Conservation (phyloP, 2,888 invertebrate species). For the Rhamnusium bicolor region DNA sequence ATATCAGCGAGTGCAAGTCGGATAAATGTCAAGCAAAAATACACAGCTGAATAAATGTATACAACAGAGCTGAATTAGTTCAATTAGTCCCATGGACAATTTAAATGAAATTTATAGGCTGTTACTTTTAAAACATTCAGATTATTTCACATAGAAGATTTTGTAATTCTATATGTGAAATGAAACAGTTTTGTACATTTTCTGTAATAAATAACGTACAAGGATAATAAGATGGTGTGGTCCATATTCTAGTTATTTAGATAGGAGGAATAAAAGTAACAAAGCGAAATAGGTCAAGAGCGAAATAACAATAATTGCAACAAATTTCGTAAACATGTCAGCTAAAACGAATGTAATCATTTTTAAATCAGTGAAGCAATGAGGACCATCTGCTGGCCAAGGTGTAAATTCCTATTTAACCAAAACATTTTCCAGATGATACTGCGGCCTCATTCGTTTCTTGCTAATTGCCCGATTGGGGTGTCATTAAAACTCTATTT, state of each 20-base stretch:
- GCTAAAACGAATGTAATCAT: constrained; percentile 4
- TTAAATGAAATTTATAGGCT: too few relatives aligned
- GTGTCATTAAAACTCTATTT: constrained; percentile 34
- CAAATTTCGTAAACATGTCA: constrained; percentile 4
- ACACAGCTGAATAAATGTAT: too few relatives aligned
- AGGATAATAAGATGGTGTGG: not conserved
- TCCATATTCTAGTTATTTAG: not conserved
- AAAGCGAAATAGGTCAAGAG: not conserved
- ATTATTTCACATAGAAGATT: too few relatives aligned
- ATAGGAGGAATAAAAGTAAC: not conserved
- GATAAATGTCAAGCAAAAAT: too few relatives aligned
- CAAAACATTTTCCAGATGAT: constrained; percentile 33
- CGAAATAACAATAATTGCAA: constrained; percentile 6
- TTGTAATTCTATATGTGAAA: too few relatives aligned
- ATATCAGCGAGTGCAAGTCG: too few relatives aligned
- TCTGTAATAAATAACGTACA: not conserved
- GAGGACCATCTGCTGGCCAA: constrained; percentile 28
- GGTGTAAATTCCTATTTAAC: constrained; percentile 34
- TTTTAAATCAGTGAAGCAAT: constrained; percentile 23
- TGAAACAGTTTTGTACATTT: too few relatives aligned
- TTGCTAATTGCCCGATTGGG: constrained; percentile 34
- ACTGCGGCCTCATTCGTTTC: constrained; percentile 31
- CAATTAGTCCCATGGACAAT: too few relatives aligned
- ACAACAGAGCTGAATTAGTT: too few relatives aligned
- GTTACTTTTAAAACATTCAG: too few relatives aligned